Percentiles rank a stretch among this genome's conserved stretches.
Conservation (phyloP, 2,797 vertebrate genomes). For the Anolis apletophallus region DNA sequence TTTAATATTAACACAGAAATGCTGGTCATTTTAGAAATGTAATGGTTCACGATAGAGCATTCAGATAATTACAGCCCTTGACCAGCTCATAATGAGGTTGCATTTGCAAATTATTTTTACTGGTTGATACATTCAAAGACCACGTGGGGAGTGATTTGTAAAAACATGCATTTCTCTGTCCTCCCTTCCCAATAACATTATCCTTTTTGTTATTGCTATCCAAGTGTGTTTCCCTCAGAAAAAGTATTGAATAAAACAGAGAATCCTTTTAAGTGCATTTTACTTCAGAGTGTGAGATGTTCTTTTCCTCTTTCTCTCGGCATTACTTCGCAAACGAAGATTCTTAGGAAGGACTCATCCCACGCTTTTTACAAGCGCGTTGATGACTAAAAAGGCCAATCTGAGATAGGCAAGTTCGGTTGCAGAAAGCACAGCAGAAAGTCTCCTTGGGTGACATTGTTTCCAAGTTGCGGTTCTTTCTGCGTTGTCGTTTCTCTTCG, state of each 20-base stretch:
- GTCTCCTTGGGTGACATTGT: too few species aligned
- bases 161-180: background rate
- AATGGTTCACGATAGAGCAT: background rate
- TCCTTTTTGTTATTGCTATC: conserved; percentile 18
- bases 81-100: background rate
- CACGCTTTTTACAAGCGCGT: too few species aligned
- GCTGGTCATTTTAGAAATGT: conserved; percentile 12
- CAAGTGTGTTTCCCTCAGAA: background rate
- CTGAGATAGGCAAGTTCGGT: too few species aligned
- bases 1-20: background rate
- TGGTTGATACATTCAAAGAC: background rate
- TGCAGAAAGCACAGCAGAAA: too few species aligned
- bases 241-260: background rate
- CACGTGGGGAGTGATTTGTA: background rate
- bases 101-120: conserved; percentile 12
- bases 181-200: background rate
- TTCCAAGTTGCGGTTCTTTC: too few species aligned
- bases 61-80: background rate
- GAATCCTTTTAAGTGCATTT: background rate
- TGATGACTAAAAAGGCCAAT: too few species aligned
- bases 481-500: too few species aligned
- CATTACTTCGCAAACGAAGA: too few species aligned
- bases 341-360: too few species aligned
- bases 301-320: too few species aligned
- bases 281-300: background rate